phyloP scores from a whole-genome alignment of 2,797 vertebrate species.

The Eospalax fontanierii region DNA sequence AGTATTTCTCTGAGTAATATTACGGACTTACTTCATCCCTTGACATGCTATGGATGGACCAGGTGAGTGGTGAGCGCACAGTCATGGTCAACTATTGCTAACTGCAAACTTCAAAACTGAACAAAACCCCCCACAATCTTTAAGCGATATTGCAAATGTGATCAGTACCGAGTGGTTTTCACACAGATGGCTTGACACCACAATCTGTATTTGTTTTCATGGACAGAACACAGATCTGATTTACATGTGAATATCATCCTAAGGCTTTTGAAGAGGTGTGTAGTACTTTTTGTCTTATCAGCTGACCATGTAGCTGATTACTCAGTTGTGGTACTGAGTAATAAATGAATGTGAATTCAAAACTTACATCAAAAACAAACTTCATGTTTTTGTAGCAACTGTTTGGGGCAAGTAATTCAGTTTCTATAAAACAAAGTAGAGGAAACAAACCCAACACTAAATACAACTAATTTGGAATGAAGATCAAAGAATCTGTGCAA shows the following conservation, averaged over 20 bases:
- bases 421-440: slow-evolving; percentile 5
- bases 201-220: neutral
- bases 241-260: neutral
- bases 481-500: neutral
- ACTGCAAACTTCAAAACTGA: neutral
- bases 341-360: neutral
- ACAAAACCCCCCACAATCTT: neutral
- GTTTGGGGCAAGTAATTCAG: neutral
- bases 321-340: neutral
- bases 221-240: neutral
- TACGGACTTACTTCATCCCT: neutral
- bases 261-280: neutral
- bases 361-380: neutral
- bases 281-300: neutral
- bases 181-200: neutral
- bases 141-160: neutral
- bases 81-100: neutral
- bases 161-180: neutral
- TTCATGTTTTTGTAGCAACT: neutral
- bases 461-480: neutral
- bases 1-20: neutral
- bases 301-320: neutral
- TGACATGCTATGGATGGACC: neutral
- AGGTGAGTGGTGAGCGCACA: neutral
- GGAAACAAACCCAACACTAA: neutral